Evolutionary conservation across 2,888 invertebrate species (phyloP), one percentile per base, ranked within the genome.

Genomic region (Rhagium mordax): DNA sequence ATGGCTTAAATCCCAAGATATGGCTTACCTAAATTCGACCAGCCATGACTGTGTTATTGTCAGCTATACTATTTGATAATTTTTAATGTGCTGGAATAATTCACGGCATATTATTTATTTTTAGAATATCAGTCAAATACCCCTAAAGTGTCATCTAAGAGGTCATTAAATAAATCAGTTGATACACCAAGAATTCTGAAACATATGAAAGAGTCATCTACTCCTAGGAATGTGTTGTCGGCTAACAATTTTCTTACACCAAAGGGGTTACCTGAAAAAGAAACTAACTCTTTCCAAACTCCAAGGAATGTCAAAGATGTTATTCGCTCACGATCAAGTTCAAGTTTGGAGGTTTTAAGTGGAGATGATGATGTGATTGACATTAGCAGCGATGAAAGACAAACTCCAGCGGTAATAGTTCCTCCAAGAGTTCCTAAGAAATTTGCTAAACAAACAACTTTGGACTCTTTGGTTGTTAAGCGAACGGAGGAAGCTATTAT

Each of bases 121-220:
- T 51, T 51, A 64, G 64, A 64, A 64, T 27, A 10, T 2, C 41
- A 18, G 13, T 10, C 20, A 1, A 41, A 10, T 6, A 65, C 53
- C 33, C 65, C 65, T 2, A 51, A 21, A 20, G 48, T 29, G 13
- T 55, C 71, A 18, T 70, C 72, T 10, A 76, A 76, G 72, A 66
- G 76, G 10, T 62, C 68, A 20, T 33, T 74, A 1, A 76, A 76
- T 24, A 74, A 57, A 55, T 74, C 76, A 8, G 67, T 68, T 41
- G 76, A 74, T 13, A 76, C 76, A 33, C 76, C 76, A 15, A 74
- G 74, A 16, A 67, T 53, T 15, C 48, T 73, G n/a, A 73, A 73
- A 53, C 73, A 73, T 48, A 55, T 48, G 15, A 73, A 66, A 29
- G 66, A 70, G 10, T 41, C 15, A 5, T 3, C 13, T 5, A 65